Evolutionary conservation across 2,888 invertebrate genomes (phyloP).

Genomic region (Andrena bucephala): DNA sequence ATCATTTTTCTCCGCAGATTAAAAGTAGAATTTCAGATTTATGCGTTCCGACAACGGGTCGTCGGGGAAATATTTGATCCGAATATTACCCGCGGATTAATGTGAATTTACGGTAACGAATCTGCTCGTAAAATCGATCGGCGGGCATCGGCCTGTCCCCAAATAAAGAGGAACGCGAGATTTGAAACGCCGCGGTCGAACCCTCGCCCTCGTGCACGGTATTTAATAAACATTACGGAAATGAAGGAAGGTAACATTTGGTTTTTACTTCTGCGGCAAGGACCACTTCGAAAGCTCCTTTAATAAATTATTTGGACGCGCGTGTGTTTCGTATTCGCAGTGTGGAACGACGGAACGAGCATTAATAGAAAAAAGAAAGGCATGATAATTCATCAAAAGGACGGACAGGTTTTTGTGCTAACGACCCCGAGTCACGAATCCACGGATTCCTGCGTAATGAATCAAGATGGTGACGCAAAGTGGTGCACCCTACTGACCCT

Average conservation of each 20-base stretch:
- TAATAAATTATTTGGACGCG: conserved; percentile 14
- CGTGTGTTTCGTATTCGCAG: conserved; percentile 29
- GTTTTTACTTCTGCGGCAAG: too few relatives aligned
- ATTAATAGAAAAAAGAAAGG: conserved; percentile 28
- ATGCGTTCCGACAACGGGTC: neutral
- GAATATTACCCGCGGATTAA: conserved; percentile 30
- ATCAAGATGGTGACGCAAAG: conserved; percentile 49
- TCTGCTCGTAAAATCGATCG: conserved; percentile 15
- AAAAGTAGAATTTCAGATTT: conserved; percentile 48
- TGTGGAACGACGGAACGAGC: conserved; percentile 18
- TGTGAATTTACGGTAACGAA: conserved; percentile 28
- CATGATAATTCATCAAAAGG: conserved; percentile 51
- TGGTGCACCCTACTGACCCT: conserved; percentile 59
- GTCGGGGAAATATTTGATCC: conserved; percentile 19
- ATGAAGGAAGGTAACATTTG: too few relatives aligned
- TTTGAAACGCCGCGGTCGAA: neutral
- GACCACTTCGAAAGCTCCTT: neutral
- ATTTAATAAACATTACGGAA: neutral
- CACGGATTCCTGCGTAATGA: conserved; percentile 57
- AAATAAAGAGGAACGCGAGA: neutral
- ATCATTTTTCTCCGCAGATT: conserved; percentile 37
- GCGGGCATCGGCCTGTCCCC: neutral
- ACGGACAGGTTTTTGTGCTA: conserved; percentile 40
- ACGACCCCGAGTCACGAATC: conserved; percentile 54
- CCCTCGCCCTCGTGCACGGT: conserved; percentile 3